Evolutionary conservation across 2,797 vertebrate genomes (phyloP), one percentile per base, ranked within the genome.

Genomic region (Naso thynnoides): DNA sequence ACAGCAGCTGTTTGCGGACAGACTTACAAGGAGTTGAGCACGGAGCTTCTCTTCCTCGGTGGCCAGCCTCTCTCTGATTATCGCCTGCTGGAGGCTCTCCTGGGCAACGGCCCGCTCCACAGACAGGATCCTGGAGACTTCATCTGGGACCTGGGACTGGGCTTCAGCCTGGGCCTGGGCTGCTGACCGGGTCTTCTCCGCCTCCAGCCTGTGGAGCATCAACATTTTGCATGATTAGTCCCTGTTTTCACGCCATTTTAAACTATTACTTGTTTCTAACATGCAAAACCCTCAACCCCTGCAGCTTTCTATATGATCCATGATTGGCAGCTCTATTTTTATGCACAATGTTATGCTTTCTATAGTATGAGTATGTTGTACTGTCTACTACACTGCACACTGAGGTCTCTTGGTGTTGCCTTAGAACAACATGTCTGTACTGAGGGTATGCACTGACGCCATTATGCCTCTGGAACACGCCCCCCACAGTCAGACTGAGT

Each of bases 21-120:
- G 1, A 94, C 97, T 96, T 83, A 99, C 97, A 42, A 95, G 92
- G 70, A 92, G 92, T 53, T 96, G 96, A 0, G 95, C 91, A 57
- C 95, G 96, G 3, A 90, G 86, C 0, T 82, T 93, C 58, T 98
- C 96, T 14, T 98, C 96, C 73, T 98, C 97, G 0, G 92, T 90
- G 0, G 89, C 82, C 24, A 96, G 91, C 76, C 96, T 90, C 90
- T 98, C 97, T 0, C 94, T 92, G 0, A 97, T 86, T 19, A 97
- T 75, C 16, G 95, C 94, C 54, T 96, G 93, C 57, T 96, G 94
- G 77, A 97, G 62, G 80, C 93, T 94, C 59, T 97, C 96, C 0
- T 94, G 93, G 0, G 93, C 90, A 18, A 82, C 48, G 0, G 92
- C 76, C 48, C 93, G 91, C 78, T 99, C 96, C 23, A 63, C 67